phyloP scores from a whole-genome alignment of 2,113 vertebrate species.

The Euleptes europaea region DNA sequence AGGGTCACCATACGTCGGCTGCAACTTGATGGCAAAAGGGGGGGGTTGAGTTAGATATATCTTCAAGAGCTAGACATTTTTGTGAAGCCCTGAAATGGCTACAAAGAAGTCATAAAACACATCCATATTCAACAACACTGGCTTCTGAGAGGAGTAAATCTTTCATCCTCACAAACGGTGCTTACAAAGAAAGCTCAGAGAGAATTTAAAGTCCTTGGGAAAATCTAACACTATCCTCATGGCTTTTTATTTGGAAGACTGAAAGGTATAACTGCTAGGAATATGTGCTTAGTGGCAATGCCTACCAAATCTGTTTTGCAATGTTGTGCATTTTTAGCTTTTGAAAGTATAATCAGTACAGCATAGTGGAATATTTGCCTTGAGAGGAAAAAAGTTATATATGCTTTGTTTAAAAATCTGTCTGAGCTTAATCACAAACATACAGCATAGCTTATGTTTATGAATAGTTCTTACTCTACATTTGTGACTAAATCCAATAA shows the following conservation, averaged over 20 bases:
- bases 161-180: constrained; percentile 9
- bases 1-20: no score
- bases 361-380: not conserved
- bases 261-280: constrained; percentile 21
- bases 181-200: constrained; percentile 4
- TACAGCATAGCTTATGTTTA: not conserved
- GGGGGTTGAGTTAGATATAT: not conserved
- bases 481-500: no score
- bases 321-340: not conserved
- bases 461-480: no score
- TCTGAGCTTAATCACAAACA: not conserved
- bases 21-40: not conserved
- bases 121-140: not conserved
- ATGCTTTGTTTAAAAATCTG: not conserved
- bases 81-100: constrained; percentile 6
- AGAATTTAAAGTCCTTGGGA: not conserved
- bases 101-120: constrained; percentile 16
- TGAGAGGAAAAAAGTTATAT: not conserved
- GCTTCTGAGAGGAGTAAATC: not conserved
- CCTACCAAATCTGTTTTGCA: constrained; percentile 7
- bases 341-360: not conserved
- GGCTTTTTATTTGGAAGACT: constrained; percentile 19
- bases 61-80: constrained; percentile 12
- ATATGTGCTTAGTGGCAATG: constrained; percentile 4
- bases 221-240: constrained; percentile 3